These are phyloP conservation scores for Phyllotreta striolata DNA, from an alignment of 2,888 invertebrate species.

Conservation along the genomic window DNA sequence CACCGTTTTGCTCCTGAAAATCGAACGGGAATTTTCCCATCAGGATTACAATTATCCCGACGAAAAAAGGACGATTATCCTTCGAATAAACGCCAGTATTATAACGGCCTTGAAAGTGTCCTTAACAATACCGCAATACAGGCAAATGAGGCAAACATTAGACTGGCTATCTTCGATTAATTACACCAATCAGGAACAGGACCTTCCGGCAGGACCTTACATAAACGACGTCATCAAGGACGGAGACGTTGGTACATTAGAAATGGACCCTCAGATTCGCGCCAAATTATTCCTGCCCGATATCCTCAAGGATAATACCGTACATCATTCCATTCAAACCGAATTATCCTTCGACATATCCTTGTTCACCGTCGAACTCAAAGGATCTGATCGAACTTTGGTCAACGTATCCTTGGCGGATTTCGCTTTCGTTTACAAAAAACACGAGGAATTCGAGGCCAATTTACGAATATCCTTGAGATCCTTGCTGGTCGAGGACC, in stretches of 20 bases:
- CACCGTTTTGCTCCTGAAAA: conserved; percentile 78
- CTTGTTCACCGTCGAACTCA: conserved; percentile 77
- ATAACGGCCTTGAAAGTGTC: conserved; percentile 87
- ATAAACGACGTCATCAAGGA: conserved; percentile 55
- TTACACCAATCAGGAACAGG: conserved; percentile 52
- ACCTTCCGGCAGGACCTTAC: too few species aligned
- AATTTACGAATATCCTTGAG: conserved; percentile 81
- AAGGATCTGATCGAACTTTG: conserved; percentile 76
- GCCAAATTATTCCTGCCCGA: conserved; percentile 51
- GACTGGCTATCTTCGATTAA: conserved; percentile 59
- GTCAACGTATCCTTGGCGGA: conserved; percentile 87
- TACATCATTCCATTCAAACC: conserved; percentile 32
- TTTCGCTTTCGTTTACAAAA: conserved; percentile 78
- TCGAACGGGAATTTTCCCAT: conserved; percentile 53
- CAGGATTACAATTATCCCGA: conserved; percentile 15
- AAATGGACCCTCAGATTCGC: conserved; percentile 70
- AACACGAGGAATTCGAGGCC: conserved; percentile 73
- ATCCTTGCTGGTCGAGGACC: conserved; percentile 90
- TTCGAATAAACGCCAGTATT: conserved; percentile 77
- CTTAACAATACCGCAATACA: conserved; percentile 86
- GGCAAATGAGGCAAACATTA: conserved; percentile 82
- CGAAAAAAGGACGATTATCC: conserved; percentile 40
- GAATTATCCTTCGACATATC: conserved; percentile 76
- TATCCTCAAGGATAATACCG: too few species aligned
- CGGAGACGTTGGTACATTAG: conserved; percentile 64